Evolutionary conservation across 2,888 invertebrate species (phyloP).

Genomic region (Cantharis lateralis): DNA sequence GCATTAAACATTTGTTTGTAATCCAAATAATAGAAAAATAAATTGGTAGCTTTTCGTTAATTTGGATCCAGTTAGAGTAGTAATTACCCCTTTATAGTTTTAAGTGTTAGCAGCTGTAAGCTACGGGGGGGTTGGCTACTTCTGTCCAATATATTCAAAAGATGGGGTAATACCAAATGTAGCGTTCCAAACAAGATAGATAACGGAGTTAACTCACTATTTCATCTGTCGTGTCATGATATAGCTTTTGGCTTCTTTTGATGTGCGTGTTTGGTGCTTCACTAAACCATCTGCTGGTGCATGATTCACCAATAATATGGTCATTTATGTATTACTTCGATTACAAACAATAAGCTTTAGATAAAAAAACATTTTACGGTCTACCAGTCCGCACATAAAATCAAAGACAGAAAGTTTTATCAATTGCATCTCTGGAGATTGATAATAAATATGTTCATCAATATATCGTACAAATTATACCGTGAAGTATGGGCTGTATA

Average conservation of each 20-base stretch:
- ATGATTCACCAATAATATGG: slow-evolving; percentile 49
- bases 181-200: slow-evolving; percentile 33
- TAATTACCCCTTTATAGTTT: slow-evolving; percentile 42
- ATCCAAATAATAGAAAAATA: not conserved
- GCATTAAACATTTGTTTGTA: not conserved
- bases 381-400: not conserved
- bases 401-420: not conserved
- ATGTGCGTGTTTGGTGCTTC: slow-evolving; percentile 40
- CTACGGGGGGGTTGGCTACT: slow-evolving; percentile 38
- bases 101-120: slow-evolving; percentile 37
- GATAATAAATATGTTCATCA: slow-evolving; percentile 49
- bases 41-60: slow-evolving; percentile 1
- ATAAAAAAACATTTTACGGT: not conserved
- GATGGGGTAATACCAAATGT: slow-evolving; percentile 26
- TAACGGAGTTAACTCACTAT: slow-evolving; percentile 39
- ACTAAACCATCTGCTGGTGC: slow-evolving; percentile 39
- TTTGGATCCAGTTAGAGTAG: slow-evolving; percentile 37
- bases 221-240: slow-evolving; percentile 46
- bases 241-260: slow-evolving; percentile 31
- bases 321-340: slow-evolving; percentile 44
- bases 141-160: slow-evolving; percentile 19
- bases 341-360: not conserved
- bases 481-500: slow-evolving; percentile 42
- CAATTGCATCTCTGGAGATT: slow-evolving; percentile 33
- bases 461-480: slow-evolving; percentile 49